Base-by-base conservation (phyloP, 2,113 vertebrate species). In the Pteruthius melanotis region DNA sequence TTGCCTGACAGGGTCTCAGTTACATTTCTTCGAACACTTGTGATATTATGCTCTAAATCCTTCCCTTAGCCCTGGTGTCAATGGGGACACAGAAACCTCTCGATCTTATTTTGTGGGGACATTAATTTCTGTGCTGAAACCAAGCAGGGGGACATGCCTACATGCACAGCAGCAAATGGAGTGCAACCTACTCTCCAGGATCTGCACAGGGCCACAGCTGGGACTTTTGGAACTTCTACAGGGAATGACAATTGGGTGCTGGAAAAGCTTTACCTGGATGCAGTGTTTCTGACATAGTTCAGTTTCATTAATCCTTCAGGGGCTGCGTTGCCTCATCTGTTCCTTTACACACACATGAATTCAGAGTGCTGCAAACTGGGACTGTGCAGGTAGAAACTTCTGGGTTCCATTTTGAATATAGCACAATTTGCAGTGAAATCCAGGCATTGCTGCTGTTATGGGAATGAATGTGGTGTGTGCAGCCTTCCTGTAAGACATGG, bases 1-100 rank as follows among this genome's bases (percentile, higher is more conserved):
- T 92, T 95, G 84, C 60, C 47, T 89, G 79, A 44, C 76, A 86
- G 54, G 13, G 22, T 90, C 69, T 97, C 56, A 40, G 15, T 84
- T 92, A 89, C 61, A 75, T 91, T 94, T 94, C 69, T 94, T 81
- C 8, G 6, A 64, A 92, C 68, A 66, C 68, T 91, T 83, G 52
- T 63, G 72, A 68, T 72, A 78, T 83, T 95, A 33, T 65, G 53
- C n/a, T 64, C 49, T 71, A 92, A 90, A 92, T 82, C 37, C 56
- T 71, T 89, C 18, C 52, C 44, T 68, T 57, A 59, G 35, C 39
- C 60, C 35, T 64, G 47, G n/a, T 63, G 52, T 37, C 70, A 75
- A 3, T 11, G 13, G 65, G 24, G 35, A 71, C 30, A 7, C 31
- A 87, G 24, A 33, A n/a, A 9, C 19, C 65, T 68, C 52, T 84